These are phyloP conservation scores for Herminia tarsipennalis DNA, from an alignment of 2,888 invertebrate genomes.

Conservation along the genomic window DNA sequence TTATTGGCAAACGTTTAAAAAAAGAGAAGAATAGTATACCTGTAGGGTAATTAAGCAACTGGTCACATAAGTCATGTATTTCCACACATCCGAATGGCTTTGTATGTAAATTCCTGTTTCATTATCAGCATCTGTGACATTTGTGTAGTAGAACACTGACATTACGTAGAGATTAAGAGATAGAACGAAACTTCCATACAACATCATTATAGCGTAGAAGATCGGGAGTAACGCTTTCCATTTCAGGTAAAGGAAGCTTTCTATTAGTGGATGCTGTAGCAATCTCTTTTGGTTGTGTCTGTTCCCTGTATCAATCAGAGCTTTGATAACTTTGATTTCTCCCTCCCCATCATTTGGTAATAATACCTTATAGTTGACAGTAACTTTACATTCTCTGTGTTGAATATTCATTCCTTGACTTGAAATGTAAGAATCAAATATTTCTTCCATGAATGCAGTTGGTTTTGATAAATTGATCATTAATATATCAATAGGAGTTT, in stretches of 20 bases:
- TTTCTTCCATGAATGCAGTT: slow-evolving; percentile 70
- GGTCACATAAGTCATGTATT: slow-evolving; percentile 6
- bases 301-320: slow-evolving; percentile 73
- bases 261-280: slow-evolving; percentile 79
- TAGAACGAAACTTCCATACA: slow-evolving; percentile 71
- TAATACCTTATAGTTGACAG: slow-evolving; percentile 68
- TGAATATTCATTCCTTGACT: slow-evolving; percentile 60
- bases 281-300: slow-evolving; percentile 66
- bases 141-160: slow-evolving; percentile 36
- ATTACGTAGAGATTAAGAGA: slow-evolving; percentile 38
- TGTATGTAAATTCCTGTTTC: too few species aligned
- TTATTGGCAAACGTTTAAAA: neutral
- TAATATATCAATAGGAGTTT: slow-evolving; percentile 68
- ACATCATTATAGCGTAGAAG: slow-evolving; percentile 70
- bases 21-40: slow-evolving; percentile 13
- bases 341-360: slow-evolving; percentile 51
- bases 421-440: slow-evolving; percentile 74
- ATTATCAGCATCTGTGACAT: slow-evolving; percentile 29
- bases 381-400: slow-evolving; percentile 60
- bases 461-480: slow-evolving; percentile 73
- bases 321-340: slow-evolving; percentile 76
- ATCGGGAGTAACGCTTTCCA: slow-evolving; percentile 78
- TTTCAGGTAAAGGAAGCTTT: slow-evolving; percentile 80
- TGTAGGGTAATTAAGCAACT: slow-evolving; percentile 4
- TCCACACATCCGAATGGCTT: slow-evolving; percentile 13